Base-by-base conservation (phyloP, 2,797 vertebrate genomes). In the Etheostoma nigrum region DNA sequence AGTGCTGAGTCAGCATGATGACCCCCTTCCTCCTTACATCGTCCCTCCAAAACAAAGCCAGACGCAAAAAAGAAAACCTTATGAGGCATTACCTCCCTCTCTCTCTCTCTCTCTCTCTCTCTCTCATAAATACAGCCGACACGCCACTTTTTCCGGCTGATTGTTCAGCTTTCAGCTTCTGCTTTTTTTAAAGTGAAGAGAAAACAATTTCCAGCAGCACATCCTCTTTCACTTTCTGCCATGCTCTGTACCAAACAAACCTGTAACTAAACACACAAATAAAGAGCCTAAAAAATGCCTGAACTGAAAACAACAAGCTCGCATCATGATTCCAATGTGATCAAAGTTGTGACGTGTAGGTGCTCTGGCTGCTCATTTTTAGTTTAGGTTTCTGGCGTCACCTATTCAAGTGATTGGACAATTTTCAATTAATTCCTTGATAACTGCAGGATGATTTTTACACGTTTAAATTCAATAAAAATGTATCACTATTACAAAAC, bases 171-270 rank as follows among this genome's bases (percentile, higher is more conserved):
- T 78, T 88, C 59, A 42, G 72, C 85, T 92, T 93, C 89, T 89
- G 83, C 84, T 88, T 91, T 86, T 40, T 80, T 66, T 36, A 74
- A 68, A 74, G 72, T 40, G 72, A 86, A 79, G 66, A 72, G 81
- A 83, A 88, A 80, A 83, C 42, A 64, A 72, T 42, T 79, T 65
- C 27, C 74, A 71, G 57, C 52, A 36, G 19, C 54, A 91, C 89
- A 84, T 94, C 92, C 89, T 91, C 88, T 93, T 94, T 91, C 86
- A 69, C 60, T 89, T 81, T 86, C 71, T 64, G 68, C 86, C 84
- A 84, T 49, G 61, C 73, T 74, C 66, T 1, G 47, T 72, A 72
- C 40, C 72, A 84, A 82, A 86, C 81, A 48, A 59, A 60, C 78
- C 40, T 25, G 65, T 15, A 25, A 67, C 36, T 1, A 33, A 27